Evolutionary conservation across 1,140 invertebrate genomes (phyloP).

Genomic region (Marisa cornuarietis): DNA sequence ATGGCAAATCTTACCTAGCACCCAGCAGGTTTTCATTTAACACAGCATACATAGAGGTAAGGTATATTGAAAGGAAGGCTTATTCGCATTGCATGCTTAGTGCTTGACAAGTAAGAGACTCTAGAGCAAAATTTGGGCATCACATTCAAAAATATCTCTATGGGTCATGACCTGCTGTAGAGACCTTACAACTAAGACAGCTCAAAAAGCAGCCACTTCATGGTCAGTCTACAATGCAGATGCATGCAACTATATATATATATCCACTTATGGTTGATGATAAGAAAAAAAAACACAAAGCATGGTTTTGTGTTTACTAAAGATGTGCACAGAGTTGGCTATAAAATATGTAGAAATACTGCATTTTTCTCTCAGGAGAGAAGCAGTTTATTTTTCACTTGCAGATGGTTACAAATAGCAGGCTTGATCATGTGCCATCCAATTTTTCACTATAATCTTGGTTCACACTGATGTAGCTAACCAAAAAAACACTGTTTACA

Average conservation of each 20-base stretch:
- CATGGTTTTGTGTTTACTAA: too few relatives aligned
- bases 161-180: too few relatives aligned
- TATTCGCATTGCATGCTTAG: too few relatives aligned
- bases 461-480: neutral
- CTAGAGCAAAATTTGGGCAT: too few relatives aligned
- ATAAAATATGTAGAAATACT: neutral
- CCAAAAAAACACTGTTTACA: conserved; percentile 29
- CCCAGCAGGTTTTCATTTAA: conserved; percentile 62
- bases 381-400: neutral
- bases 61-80: neutral
- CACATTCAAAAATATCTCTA: too few relatives aligned
- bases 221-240: too few relatives aligned
- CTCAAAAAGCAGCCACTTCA: too few relatives aligned
- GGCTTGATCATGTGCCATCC: neutral
- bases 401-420: neutral
- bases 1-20: conserved; percentile 48
- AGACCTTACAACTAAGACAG: too few relatives aligned
- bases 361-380: neutral
- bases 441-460: neutral
- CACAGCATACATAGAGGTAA: conserved; percentile 63
- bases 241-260: too few relatives aligned
- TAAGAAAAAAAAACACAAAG: too few relatives aligned
- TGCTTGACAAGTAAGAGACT: too few relatives aligned
- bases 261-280: too few relatives aligned
- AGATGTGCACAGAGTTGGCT: neutral